phyloP scores from a whole-genome alignment of 2,888 invertebrate genomes.

The Carabus problematicus region DNA sequence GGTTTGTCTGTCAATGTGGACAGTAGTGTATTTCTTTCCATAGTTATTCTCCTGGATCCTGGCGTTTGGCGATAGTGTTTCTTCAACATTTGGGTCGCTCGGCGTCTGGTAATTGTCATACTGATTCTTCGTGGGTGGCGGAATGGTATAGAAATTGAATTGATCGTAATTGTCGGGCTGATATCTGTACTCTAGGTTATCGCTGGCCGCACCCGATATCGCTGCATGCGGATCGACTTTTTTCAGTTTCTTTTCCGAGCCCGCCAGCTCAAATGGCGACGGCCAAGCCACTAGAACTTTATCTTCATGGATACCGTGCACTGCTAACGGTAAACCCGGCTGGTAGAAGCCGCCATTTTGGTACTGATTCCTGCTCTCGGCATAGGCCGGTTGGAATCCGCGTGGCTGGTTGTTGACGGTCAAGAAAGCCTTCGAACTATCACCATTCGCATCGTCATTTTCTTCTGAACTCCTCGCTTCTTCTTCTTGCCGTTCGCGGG shows the following conservation, averaged over 20 bases:
- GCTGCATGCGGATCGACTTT: slow-evolving; percentile 7
- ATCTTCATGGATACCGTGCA: slow-evolving; percentile 51
- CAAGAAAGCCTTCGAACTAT: slow-evolving; percentile 19
- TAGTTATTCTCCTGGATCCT: slow-evolving; percentile 48
- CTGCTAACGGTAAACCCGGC: slow-evolving; percentile 28
- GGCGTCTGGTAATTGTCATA: slow-evolving; percentile 15
- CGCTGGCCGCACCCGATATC: slow-evolving; percentile 7
- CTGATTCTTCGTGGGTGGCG: slow-evolving; percentile 12
- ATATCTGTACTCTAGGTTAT: slow-evolving; percentile 31
- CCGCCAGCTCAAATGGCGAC: slow-evolving; percentile 54
- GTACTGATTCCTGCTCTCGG: slow-evolving; percentile 45
- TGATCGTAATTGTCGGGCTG: slow-evolving; percentile 32
- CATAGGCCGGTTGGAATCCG: slow-evolving; percentile 51
- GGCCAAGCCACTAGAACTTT: slow-evolving; percentile 51
- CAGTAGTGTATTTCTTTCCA: slow-evolving; percentile 44
- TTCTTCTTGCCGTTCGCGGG: slow-evolving; percentile 31
- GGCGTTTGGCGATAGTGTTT: slow-evolving; percentile 52
- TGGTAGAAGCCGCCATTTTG: slow-evolving; percentile 18
- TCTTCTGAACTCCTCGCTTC: slow-evolving; percentile 4
- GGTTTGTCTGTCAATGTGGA: slow-evolving; percentile 21
- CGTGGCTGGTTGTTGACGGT: slow-evolving; percentile 40
- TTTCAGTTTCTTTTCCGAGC: slow-evolving; percentile 49
- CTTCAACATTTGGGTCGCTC: slow-evolving; percentile 48
- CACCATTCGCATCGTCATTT: slow-evolving; percentile 13
- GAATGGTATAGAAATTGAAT: slow-evolving; percentile 26